These are phyloP conservation scores for Belonocnema kinseyi DNA, from an alignment of 1,140 invertebrate species.

Conservation along the genomic window DNA sequence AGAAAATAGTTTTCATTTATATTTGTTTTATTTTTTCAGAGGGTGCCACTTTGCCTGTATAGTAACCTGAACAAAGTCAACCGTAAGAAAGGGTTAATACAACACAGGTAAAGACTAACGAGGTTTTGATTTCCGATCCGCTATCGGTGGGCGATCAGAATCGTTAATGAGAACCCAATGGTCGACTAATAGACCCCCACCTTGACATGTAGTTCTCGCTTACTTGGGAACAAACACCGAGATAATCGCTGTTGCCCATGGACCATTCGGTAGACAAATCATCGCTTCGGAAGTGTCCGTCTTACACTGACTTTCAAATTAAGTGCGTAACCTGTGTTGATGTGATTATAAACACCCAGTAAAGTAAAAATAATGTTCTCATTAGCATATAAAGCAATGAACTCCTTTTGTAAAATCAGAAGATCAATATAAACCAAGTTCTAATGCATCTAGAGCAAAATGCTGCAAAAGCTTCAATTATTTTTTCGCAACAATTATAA, in stretches of 20 bases:
- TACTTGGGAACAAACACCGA: slow-evolving; percentile 37
- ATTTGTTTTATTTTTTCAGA: too few species aligned
- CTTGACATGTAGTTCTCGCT: slow-evolving; percentile 35
- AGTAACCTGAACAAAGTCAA: too few species aligned
- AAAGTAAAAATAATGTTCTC: too few species aligned
- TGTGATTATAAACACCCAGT: slow-evolving; percentile 33
- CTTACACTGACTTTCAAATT: slow-evolving; percentile 53
- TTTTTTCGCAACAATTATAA: too few species aligned
- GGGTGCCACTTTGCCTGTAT: too few species aligned
- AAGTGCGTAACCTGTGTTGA: slow-evolving; percentile 45
- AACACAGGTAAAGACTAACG: slow-evolving; percentile 5
- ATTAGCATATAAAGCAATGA: too few species aligned
- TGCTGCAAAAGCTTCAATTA: too few species aligned
- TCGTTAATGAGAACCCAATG: slow-evolving; percentile 52
- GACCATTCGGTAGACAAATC: slow-evolving; percentile 36
- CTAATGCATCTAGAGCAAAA: too few species aligned
- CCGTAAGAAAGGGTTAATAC: too few species aligned
- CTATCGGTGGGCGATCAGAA: slow-evolving; percentile 52
- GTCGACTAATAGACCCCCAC: slow-evolving; percentile 47
- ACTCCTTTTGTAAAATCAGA: too few species aligned
- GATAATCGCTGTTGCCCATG: slow-evolving; percentile 46
- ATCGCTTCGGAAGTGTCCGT: slow-evolving; percentile 47
- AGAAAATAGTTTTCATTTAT: too few species aligned
- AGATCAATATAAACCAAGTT: too few species aligned
- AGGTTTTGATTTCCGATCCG: slow-evolving; percentile 45